Conservation (phyloP, 1,140 invertebrate genomes). For the Subanguina moxae region DNA sequence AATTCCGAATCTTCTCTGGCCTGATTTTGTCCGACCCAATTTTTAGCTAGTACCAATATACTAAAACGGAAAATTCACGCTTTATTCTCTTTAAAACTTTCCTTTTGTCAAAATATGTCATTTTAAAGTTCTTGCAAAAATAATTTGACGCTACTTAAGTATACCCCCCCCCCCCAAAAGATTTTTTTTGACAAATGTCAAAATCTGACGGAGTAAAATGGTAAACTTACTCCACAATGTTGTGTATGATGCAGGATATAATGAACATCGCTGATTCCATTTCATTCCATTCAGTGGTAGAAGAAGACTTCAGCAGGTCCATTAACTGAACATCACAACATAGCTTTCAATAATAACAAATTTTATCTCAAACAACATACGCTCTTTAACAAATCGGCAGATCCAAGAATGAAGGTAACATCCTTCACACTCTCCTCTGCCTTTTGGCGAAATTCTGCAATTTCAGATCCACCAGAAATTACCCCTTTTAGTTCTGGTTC, state of each 20-base stretch:
- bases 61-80: no score
- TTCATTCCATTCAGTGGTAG: constrained; percentile 75
- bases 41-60: no score
- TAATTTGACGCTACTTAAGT: no score
- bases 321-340: constrained; percentile 56
- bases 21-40: no score
- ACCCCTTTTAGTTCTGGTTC: constrained; percentile 81
- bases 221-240: constrained; percentile 81
- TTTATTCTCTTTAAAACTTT: no score
- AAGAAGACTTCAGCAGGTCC: constrained; percentile 56
- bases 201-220: no score
- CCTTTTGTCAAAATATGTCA: no score
- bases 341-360: background rate
- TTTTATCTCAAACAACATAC: constrained; percentile 66
- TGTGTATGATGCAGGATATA: constrained; percentile 90
- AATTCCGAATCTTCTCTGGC: no score
- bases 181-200: constrained; percentile 13
- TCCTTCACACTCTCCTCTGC: constrained; percentile 91
- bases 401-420: constrained; percentile 92
- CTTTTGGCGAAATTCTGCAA: constrained; percentile 79
- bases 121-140: no score
- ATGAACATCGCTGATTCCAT: constrained; percentile 90
- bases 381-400: constrained; percentile 82
- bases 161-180: background rate
- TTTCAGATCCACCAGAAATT: constrained; percentile 81